Base-by-base conservation (phyloP, 2,797 vertebrate genomes). In the Etheostoma perlongum region DNA sequence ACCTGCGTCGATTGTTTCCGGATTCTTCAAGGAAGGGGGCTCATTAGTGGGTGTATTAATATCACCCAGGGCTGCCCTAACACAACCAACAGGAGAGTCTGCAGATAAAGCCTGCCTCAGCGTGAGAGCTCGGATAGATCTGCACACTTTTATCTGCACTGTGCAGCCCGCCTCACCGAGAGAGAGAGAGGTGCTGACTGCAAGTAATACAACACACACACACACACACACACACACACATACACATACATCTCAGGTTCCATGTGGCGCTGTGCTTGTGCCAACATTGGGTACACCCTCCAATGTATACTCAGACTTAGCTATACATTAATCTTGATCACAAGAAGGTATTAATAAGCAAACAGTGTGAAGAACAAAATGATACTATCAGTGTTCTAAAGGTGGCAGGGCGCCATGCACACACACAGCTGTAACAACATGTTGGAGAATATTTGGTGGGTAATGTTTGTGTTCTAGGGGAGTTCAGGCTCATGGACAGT, bases 91-190 rank as follows among this genome's bases (percentile, higher is more conserved):
- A 79, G 79, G 85, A 89, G 81, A 79, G 85, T 23, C 15, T 68
- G 82, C 82, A 89, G 93, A 94, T 92, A 89, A 91, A 83, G 73
- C 84, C 79, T 23, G 62, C 27, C 84, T 88, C 89, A 85, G 88
- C 15, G 51, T 81, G 89, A 92, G 85, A 67, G 80, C 83, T 72
- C 47, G 59, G 58, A 89, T 90, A 91, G 79, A 91, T 90, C 89
- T 86, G 83, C 66, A 58, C 79, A 72, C 84, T 86, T 94, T 92
- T 92, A 94, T 94, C 93, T 85, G 87, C 83, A 79, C 73, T 21
- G 64, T 80, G 82, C 92, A 92, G 91, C 87, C 85, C 48, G 81
- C 36, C 65, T 72, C 78, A 36, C 79, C 18, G 25, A 2, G 25
- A 25, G 55, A 66, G 66, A 58, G 79, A 46, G 58, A 49, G 49